Evolutionary conservation across 1,140 invertebrate genomes (phyloP), one percentile per base, ranked within the genome.

Genomic region (Augochlora pura): DNA sequence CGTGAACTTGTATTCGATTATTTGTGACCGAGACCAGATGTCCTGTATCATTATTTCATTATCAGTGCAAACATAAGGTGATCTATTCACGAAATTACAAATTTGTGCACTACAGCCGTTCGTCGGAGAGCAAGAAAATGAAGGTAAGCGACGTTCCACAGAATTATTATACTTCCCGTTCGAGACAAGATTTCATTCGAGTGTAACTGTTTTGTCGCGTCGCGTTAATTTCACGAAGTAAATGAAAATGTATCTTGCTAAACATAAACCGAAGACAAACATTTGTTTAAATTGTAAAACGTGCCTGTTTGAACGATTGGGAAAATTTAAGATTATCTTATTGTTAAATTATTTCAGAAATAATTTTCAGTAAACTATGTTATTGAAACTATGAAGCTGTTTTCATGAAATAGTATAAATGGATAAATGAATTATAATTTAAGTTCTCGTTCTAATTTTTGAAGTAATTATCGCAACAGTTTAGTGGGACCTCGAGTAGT

Each of bases 131-230:
- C 59, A 42, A n/a, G 21, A 46, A 16, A 23, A 78, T 83, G 65
- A 74, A 81, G 76, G 81, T 82, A n/a, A 77, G 69, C 46, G 10
- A 65, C n/a, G 2, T 9, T 46, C 42, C 3, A 9, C 21, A 57
- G 2, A 9, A n/a, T 57, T n/a, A 57, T 57, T 57, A 57, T n/a
- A 9, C 4, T 32, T 32, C 4, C 4, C 32, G 32, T 32, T 32
- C 32, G 32, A 2, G 32, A 32, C 6, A 57, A 21, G 6, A n/a
- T 57, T n/a, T n/a, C 2, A 54, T 21, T 54, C 18, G 21, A 54
- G 6, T 54, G 42, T 32, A 32, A 3, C 10, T 12, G 14, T 46
- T 46, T 46, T 10, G 12, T 46, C 14, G 12, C 10, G 12, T 46
- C 14, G 42, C 12, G 14, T 46, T 12, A 12, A 12, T 46, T 46